These are phyloP conservation scores for Rissa tridactyla DNA, from an alignment of 2,113 vertebrate species.

Conservation along the genomic window DNA sequence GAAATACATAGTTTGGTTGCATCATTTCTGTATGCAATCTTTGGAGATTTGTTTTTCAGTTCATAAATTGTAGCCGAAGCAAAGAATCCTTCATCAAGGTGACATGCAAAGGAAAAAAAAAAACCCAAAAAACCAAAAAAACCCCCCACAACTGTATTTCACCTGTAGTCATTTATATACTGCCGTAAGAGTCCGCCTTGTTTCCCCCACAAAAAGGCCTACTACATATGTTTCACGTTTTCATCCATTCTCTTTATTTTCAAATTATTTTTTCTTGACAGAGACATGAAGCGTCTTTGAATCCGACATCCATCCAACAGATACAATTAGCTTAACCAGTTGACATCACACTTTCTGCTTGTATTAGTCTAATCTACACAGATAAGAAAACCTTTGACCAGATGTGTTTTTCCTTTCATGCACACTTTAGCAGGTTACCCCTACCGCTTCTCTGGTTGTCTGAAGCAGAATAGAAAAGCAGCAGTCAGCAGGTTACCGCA, in stretches of 20 bases:
- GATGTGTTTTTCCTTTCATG: neutral
- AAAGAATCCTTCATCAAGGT: neutral
- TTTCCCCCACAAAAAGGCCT: neutral
- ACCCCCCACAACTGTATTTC: neutral
- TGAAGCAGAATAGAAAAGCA: neutral
- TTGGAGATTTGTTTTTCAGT: neutral
- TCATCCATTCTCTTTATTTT: neutral
- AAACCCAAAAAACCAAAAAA: neutral
- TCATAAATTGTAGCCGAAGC: neutral
- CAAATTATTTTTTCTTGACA: neutral
- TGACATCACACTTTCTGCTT: neutral
- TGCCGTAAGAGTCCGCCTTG: neutral
- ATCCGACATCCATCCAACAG: neutral
- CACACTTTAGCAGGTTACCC: accelerated
- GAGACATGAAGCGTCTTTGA: neutral
- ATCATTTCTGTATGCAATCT: neutral
- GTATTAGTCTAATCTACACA: neutral
- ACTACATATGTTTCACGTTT: neutral
- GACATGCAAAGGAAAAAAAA: neutral
- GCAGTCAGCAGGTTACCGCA: too few relatives aligned
- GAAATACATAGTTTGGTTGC: accelerated
- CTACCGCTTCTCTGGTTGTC: neutral
- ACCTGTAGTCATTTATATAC: neutral
- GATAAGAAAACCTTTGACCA: neutral
- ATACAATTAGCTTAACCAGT: neutral